Evolutionary conservation across 2,113 vertebrate genomes (phyloP).

Genomic region (Orthonyx spaldingii): DNA sequence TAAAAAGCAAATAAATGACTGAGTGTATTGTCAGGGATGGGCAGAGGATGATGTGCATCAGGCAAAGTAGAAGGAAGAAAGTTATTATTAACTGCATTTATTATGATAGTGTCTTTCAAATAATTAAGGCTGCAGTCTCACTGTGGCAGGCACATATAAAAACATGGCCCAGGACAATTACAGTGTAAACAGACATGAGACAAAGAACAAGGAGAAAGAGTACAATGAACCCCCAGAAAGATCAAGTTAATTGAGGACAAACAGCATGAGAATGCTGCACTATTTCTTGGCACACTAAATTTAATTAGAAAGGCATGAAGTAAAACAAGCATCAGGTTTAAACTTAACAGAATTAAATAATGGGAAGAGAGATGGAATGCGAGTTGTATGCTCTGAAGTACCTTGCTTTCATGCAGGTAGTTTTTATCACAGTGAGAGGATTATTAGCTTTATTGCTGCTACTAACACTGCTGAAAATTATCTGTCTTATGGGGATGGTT

Average conservation of each 20-base stretch:
- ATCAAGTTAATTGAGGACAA: not conserved
- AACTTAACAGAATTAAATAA: not conserved
- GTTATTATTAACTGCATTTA: not conserved
- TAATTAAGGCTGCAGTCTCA: not conserved
- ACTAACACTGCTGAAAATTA: not conserved
- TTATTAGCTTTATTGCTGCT: constrained; percentile 1
- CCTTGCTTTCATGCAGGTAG: not conserved
- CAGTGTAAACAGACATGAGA: not conserved
- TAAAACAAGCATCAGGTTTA: not conserved
- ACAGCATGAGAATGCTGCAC: not conserved
- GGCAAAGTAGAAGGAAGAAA: not conserved
- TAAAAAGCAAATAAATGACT: not conserved
- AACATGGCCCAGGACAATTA: not conserved
- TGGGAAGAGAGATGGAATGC: not conserved
- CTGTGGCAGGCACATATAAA: not conserved
- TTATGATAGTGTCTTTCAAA: not conserved
- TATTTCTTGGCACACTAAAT: not conserved
- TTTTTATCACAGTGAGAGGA: not conserved
- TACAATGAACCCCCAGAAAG: not conserved
- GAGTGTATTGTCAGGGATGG: not conserved
- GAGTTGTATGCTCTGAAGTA: not conserved
- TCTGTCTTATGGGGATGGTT: not conserved
- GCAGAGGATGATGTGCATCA: not conserved
- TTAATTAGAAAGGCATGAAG: constrained; percentile 5
- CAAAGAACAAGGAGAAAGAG: not conserved